phyloP scores from a whole-genome alignment of 2,797 vertebrate genomes.

The Helostoma temminkii region DNA sequence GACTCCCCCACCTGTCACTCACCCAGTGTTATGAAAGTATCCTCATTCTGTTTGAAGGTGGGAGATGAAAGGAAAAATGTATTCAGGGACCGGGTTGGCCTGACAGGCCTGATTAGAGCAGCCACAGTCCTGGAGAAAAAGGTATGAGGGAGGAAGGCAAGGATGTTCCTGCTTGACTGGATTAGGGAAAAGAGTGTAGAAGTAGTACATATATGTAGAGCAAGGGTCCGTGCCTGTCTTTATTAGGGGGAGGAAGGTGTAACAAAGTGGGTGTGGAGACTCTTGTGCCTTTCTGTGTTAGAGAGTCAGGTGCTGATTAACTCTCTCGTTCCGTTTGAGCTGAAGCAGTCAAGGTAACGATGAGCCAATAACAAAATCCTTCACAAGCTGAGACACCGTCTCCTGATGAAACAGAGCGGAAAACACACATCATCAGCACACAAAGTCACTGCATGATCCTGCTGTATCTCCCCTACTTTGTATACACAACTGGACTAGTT shows the following conservation, averaged over 20 bases:
- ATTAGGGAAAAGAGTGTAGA: constrained; percentile 61
- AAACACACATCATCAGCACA: constrained; percentile 15
- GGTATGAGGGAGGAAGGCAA: constrained; percentile 56
- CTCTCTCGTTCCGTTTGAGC: constrained; percentile 40
- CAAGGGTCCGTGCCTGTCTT: constrained; percentile 56
- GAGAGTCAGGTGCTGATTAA: constrained; percentile 28
- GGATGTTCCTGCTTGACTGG: constrained; percentile 75
- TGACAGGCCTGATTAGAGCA: constrained; percentile 74
- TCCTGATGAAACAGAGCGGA: constrained; percentile 47
- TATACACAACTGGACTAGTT: constrained; percentile 35
- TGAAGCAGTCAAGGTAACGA: constrained; percentile 49
- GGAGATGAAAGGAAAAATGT: constrained; percentile 80
- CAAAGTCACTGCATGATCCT: constrained; percentile 33
- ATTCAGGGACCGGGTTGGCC: constrained; percentile 61
- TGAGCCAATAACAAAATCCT: constrained; percentile 61
- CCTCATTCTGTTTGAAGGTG: constrained; percentile 85
- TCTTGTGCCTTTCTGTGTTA: constrained; percentile 37
- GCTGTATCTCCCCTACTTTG: constrained; percentile 1
- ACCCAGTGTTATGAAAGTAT: constrained; percentile 77
- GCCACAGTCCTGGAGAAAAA: constrained; percentile 30
- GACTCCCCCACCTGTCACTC: constrained; percentile 75
- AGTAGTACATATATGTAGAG: constrained; percentile 53
- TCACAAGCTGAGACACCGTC: constrained; percentile 24
- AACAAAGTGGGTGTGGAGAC: constrained; percentile 44
- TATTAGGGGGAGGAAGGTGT: constrained; percentile 50